Percentiles rank a stretch among this genome's conserved stretches.
These are phyloP conservation scores for Passerina amoena DNA, from an alignment of 2,113 vertebrate species.

Conservation along the genomic window DNA sequence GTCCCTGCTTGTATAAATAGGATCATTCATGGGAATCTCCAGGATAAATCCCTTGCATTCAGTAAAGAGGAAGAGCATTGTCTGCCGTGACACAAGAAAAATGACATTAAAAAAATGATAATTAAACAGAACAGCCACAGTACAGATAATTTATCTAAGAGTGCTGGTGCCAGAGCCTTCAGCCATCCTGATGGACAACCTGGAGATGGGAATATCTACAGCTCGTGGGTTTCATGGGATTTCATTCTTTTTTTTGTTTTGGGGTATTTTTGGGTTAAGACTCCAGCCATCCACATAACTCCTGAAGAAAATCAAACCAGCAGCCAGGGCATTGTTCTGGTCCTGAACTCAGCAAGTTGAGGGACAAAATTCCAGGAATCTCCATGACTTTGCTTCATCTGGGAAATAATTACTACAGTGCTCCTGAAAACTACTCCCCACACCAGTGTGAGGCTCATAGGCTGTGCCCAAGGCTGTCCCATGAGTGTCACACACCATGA, in stretches of 20 bases:
- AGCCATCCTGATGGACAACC: background rate
- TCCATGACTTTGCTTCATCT: background rate
- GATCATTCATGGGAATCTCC: background rate
- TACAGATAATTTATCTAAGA: background rate
- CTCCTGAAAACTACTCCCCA: background rate
- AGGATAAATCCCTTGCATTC: background rate
- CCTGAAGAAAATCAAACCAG: background rate
- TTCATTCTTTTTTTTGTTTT: background rate
- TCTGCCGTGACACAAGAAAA: background rate
- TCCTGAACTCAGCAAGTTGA: background rate
- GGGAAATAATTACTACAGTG: accelerated
- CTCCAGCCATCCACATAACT: accelerated
- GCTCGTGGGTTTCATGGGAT: background rate
- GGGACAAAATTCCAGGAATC: background rate
- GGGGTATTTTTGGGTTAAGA: background rate
- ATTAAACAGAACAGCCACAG: background rate
- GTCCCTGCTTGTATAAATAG: background rate
- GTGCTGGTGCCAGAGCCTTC: background rate
- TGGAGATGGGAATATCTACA: background rate
- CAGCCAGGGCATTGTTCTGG: background rate
- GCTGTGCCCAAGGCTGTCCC: accelerated
- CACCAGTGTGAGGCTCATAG: accelerated
- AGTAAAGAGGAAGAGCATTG: constrained; percentile 1
- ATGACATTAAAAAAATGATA: background rate
- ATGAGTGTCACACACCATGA: accelerated